Evolutionary conservation across 1,140 invertebrate species (phyloP), one percentile per base, ranked within the genome.

Genomic region (Atopsyche davidsoni): DNA sequence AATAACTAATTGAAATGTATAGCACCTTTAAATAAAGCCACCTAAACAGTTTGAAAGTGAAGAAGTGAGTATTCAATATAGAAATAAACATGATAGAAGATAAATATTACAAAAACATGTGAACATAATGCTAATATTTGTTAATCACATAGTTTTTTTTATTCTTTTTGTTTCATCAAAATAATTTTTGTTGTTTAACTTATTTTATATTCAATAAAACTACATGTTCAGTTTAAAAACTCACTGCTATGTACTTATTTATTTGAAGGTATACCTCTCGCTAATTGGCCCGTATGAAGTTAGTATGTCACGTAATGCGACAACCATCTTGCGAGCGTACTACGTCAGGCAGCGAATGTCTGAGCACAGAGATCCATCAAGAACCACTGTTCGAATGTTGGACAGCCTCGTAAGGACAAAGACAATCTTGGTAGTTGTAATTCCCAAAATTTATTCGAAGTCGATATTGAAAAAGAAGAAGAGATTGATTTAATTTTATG

Each of bases 331-430:
- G 7, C 76, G 80, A 46, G 73, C 75, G 23, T 89, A 91, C 66
- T 95, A 92, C 70, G 79, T 87, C 64, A 75, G 75, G 46, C 89
- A 92, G 64, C 74, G 91, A 62, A 76, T 75, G 44, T 78, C 81
- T 22, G 77, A 82, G 40, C 61, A 71, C 23, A 75, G 85, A 58
- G 85, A 85, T 69, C 80, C 82, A 57, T 85, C 89, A 2, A 73
- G 91, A 51, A 94, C 89, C n/a, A 94, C 90, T 19, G 83, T 88
- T 14, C 75, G 91, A 54, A 76, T 94, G 59, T 70, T 94, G 24
- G 89, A 95, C 60, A 93, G 90, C 72, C 78, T 93, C 60, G 80
- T 74, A 6, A 69, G 71, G 71, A 72, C 35, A 21, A 25, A 10
- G 23, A 2, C 9, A 39, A 51, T 36, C 49, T 38, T 19, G 7